Evolutionary conservation across 2,797 vertebrate genomes (phyloP), one percentile per base, ranked within the genome.

Genomic region (Discoglossus pictus): DNA sequence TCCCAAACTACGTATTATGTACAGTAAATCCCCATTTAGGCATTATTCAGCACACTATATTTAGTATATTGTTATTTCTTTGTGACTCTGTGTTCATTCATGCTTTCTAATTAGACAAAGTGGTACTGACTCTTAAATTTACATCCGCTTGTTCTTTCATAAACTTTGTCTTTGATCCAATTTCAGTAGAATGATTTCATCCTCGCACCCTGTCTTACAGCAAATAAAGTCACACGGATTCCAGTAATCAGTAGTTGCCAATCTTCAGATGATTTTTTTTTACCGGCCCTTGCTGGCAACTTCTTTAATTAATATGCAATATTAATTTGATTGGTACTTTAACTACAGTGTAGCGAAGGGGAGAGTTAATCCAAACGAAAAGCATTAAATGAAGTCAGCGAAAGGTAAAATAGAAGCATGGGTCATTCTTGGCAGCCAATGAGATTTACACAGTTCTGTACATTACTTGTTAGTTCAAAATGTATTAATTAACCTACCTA

Each of bases 1-100:
- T 51, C 44, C 43, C 44, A 58, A 64, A 64, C 50, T 62, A 62
- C 42, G 24, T 42, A 50, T 64, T 71, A 58, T 34, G 24, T 58
- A 71, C 61, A 51, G 60, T 58, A 71, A 64, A 50, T 71, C 20
- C 53, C 34, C 9, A 44, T 44, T 56, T 43, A 44, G 68, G 18
- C 18, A 59, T 63, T 50, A 56, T 58, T 63, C 60, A 56, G 24
- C 24, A 6, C 7, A 7, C 38, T 51, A 71, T 71, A 44, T 51
- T 64, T 64, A 64, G 61, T 40, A 5, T 17, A 25, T 40, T 55
- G 43, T 54, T 54, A 13, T 61, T 21, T 59, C 16, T 39, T 34
- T 25, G 8, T 27, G 27, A 61, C 65, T 38, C 27, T 4, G 7
- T 27, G 48, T 21, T 42, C 51, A 43, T 48, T 34, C 43, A 35